phyloP scores from a whole-genome alignment of 2,888 invertebrate genomes.

The Tuberolachnus salignus region DNA sequence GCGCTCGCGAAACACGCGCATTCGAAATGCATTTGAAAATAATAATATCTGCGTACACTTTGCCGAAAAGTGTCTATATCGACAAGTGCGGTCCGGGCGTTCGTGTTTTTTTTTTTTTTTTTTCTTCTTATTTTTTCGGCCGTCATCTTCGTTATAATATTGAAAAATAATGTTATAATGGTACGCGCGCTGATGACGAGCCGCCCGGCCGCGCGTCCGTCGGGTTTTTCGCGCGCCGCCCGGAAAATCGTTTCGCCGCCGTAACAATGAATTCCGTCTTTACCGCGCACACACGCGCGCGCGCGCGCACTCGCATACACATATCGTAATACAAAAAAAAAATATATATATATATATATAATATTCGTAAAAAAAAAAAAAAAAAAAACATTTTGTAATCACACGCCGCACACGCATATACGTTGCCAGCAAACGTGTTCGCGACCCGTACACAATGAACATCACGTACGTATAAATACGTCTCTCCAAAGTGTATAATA shows the following conservation, averaged over 20 bases:
- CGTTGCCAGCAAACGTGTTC: background rate
- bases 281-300: background rate
- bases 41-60: no score
- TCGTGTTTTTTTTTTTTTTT: background rate
- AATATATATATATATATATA: constrained; percentile 11
- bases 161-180: background rate
- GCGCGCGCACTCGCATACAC: background rate
- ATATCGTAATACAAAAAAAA: background rate
- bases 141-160: background rate
- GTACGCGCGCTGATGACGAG: background rate
- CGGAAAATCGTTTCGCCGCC: constrained; percentile 21
- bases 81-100: background rate
- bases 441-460: constrained; percentile 28
- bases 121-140: background rate
- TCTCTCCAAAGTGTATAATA: background rate
- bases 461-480: constrained; percentile 24
- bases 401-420: background rate
- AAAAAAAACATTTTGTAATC: constrained; percentile 33
- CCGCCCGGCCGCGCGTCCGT: background rate
- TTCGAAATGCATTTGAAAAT: no score
- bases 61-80: no score
- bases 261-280: constrained; percentile 24
- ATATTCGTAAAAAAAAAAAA: background rate
- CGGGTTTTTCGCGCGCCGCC: constrained; percentile 7
- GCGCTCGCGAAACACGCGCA: no score